These are phyloP conservation scores for Eospalax fontanierii DNA, from an alignment of 2,797 vertebrate species.

Conservation along the genomic window DNA sequence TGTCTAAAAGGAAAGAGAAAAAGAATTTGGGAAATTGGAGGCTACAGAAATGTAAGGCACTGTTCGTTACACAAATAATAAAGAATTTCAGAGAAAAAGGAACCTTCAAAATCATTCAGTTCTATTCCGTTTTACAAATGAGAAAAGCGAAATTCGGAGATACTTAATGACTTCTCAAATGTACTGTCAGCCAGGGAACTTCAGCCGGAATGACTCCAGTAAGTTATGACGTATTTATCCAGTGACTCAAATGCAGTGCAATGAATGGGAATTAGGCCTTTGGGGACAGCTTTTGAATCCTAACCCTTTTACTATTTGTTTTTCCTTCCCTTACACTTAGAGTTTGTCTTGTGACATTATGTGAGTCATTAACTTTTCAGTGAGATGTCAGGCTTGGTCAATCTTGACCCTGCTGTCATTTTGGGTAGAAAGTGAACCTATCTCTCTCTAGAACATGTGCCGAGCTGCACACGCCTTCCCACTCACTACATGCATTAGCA, in stretches of 20 bases:
- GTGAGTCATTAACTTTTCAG: not conserved
- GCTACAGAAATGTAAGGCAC: not conserved
- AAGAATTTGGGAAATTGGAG: not conserved
- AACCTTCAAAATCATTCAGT: not conserved
- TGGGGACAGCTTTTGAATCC: not conserved
- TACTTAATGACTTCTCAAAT: not conserved
- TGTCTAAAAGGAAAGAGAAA: not conserved
- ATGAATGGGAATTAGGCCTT: not conserved
- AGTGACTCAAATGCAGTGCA: too few relatives aligned
- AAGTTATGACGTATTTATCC: accelerated
- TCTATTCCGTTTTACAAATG: not conserved
- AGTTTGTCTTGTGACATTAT: not conserved
- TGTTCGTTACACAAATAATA: not conserved
- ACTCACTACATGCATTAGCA: too few relatives aligned
- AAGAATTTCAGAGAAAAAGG: not conserved
- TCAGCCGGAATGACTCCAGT: not conserved
- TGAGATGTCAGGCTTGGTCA: not conserved
- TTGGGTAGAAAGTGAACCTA: not conserved
- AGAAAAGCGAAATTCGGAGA: not conserved
- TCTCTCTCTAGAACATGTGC: accelerated
- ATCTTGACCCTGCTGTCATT: not conserved
- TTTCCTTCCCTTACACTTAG: not conserved
- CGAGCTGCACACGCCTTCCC: accelerated
- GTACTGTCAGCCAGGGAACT: not conserved
- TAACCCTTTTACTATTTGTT: too few relatives aligned